These are phyloP conservation scores for Coboldia fuscipes DNA, from an alignment of 1,140 invertebrate species.

Conservation along the genomic window DNA sequence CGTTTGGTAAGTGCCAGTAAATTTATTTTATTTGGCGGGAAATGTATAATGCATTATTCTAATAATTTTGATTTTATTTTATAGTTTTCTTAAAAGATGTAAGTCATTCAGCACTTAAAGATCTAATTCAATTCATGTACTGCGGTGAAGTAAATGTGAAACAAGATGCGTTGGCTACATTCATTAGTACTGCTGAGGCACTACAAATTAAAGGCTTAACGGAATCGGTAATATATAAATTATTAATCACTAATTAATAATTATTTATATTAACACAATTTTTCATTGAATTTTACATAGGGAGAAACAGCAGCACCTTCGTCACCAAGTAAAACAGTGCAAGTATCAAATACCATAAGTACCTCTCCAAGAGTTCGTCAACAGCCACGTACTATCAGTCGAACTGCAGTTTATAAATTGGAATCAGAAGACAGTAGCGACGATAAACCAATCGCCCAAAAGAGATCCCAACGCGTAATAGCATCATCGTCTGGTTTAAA, in stretches of 20 bases:
- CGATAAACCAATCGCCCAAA: slow-evolving; percentile 9
- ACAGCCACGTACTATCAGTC: slow-evolving; percentile 1
- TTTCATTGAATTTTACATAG: too few relatives aligned
- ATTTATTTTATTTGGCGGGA: neutral
- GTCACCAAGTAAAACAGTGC: slow-evolving; percentile 9
- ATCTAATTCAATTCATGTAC: slow-evolving; percentile 71
- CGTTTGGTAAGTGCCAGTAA: slow-evolving; percentile 24
- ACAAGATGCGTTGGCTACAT: slow-evolving; percentile 58
- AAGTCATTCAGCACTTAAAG: slow-evolving; percentile 46
- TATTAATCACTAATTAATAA: too few relatives aligned
- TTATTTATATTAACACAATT: too few relatives aligned
- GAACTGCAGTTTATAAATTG: slow-evolving; percentile 13
- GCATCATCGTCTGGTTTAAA: slow-evolving; percentile 6
- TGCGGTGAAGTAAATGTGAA: slow-evolving; percentile 68
- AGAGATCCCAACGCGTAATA: slow-evolving; percentile 1
- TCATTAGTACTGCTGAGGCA: slow-evolving; percentile 66
- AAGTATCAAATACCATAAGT: slow-evolving; percentile 7
- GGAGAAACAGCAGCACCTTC: too few relatives aligned
- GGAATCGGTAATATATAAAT: slow-evolving; percentile 6
- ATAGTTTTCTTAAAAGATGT: slow-evolving; percentile 66
- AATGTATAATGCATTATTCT: neutral
- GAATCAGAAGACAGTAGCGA: slow-evolving; percentile 19
- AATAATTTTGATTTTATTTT: too few relatives aligned
- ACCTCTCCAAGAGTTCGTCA: slow-evolving; percentile 6
- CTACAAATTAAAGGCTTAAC: slow-evolving; percentile 68